These are phyloP conservation scores for Drosophila sordidapex DNA, from an alignment of 2,888 invertebrate genomes.

Conservation along the genomic window DNA sequence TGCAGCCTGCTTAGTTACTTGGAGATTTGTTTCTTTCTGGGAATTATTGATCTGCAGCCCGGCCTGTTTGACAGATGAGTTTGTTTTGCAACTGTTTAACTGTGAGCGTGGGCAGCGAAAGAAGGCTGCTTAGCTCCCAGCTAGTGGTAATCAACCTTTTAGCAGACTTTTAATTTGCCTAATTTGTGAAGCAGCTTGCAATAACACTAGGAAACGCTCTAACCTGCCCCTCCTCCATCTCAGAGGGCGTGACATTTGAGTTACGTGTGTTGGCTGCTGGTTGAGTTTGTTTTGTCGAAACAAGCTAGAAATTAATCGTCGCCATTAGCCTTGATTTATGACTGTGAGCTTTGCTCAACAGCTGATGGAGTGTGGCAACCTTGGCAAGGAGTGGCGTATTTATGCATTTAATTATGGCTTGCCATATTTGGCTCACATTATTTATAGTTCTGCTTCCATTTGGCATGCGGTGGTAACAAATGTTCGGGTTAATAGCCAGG, in stretches of 20 bases:
- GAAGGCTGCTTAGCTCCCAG: not conserved
- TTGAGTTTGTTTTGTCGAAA: slow-evolving; percentile 28
- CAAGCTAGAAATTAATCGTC: slow-evolving; percentile 69
- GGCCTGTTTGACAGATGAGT: slow-evolving; percentile 57
- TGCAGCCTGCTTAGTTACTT: slow-evolving; percentile 7
- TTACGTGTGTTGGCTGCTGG: slow-evolving; percentile 9
- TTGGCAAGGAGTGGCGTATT: slow-evolving; percentile 24
- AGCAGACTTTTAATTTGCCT: slow-evolving; percentile 57
- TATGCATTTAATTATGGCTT: slow-evolving; percentile 44
- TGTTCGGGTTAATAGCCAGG: slow-evolving; percentile 58
- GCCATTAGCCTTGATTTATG: slow-evolving; percentile 75
- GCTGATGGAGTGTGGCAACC: slow-evolving; percentile 26
- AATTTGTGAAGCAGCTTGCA: slow-evolving; percentile 46
- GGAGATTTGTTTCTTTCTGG: not conserved
- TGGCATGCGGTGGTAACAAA: slow-evolving; percentile 54
- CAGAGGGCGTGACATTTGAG: slow-evolving; percentile 21
- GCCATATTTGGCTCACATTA: slow-evolving; percentile 69
- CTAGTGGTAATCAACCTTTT: slow-evolving; percentile 22
- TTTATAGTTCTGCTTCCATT: slow-evolving; percentile 65
- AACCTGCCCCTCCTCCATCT: not conserved
- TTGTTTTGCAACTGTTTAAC: slow-evolving; percentile 36
- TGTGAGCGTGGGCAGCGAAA: not conserved
- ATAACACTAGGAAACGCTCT: slow-evolving; percentile 25
- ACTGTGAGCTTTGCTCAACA: slow-evolving; percentile 35
- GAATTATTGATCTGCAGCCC: slow-evolving; percentile 21